These are phyloP conservation scores for Catalaphyllia jardinei DNA, from an alignment of 64 coral and sea anemone genomes.

Conservation along the genomic window DNA sequence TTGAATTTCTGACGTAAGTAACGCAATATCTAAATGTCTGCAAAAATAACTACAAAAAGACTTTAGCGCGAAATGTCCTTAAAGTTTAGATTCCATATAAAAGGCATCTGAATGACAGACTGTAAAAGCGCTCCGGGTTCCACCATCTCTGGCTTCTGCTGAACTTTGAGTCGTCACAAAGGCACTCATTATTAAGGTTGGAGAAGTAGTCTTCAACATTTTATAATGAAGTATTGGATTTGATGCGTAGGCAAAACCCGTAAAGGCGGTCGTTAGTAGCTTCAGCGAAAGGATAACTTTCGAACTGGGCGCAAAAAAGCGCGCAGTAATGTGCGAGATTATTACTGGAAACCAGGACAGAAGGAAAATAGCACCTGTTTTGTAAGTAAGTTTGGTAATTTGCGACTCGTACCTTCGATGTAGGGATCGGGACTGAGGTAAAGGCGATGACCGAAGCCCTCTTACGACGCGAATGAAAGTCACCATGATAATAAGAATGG, in stretches of 20 bases:
- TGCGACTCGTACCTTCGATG: neutral
- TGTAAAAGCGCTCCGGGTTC: no score
- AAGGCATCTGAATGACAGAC: no score
- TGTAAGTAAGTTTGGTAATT: conserved; percentile 19
- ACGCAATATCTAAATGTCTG: no score
- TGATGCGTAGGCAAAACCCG: neutral
- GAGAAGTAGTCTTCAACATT: neutral
- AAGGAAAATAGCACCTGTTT: neutral
- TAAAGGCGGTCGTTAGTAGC: neutral
- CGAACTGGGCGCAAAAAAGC: neutral
- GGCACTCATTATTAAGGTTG: no score
- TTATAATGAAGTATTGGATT: conserved; percentile 6
- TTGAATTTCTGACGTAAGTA: no score
- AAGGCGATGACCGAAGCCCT: neutral
- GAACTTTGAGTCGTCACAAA: no score
- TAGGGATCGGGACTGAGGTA: neutral
- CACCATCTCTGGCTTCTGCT: no score
- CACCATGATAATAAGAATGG: neutral
- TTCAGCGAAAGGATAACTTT: neutral
- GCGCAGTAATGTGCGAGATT: neutral
- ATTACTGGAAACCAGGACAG: conserved; percentile 14
- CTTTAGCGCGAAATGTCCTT: no score
- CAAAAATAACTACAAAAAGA: no score
- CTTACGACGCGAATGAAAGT: neutral
- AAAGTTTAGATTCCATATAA: no score